Conservation (phyloP, 2,888 invertebrate species). For the Electrophaes corylata region DNA sequence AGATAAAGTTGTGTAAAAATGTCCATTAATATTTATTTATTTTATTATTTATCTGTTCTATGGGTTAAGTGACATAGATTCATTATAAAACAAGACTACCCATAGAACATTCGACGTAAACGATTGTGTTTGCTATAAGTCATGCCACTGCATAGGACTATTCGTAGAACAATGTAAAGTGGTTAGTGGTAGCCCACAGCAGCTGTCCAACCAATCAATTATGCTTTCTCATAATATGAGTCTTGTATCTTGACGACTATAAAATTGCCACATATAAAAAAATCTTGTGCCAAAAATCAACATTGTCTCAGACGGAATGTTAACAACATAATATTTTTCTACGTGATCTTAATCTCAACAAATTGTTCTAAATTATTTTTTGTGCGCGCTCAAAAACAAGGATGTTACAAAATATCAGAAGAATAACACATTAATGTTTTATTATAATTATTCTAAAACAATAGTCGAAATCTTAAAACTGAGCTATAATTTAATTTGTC, state of each 20-base stretch:
- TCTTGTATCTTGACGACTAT: slow-evolving; percentile 70
- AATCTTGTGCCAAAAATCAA: slow-evolving; percentile 78
- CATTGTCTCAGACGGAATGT: slow-evolving; percentile 74
- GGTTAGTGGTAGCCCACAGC: slow-evolving; percentile 60
- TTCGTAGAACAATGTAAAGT: slow-evolving; percentile 62
- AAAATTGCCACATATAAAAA: slow-evolving; percentile 73
- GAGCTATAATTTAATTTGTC: slow-evolving; percentile 71
- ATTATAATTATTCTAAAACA: slow-evolving; percentile 68
- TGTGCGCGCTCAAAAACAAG: slow-evolving; percentile 59
- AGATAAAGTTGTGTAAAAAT: too few relatives aligned
- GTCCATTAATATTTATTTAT: too few relatives aligned
- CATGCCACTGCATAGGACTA: slow-evolving; percentile 36
- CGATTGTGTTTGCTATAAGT: slow-evolving; percentile 24
- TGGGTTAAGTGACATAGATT: neutral
- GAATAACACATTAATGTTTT: slow-evolving; percentile 53
- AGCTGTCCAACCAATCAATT: slow-evolving; percentile 79
- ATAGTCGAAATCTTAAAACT: slow-evolving; percentile 65
- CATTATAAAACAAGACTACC: slow-evolving; percentile 5
- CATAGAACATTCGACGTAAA: slow-evolving; percentile 21
- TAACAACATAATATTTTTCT: slow-evolving; percentile 80
- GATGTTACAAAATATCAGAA: slow-evolving; percentile 44
- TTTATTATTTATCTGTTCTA: neutral
- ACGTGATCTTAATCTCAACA: slow-evolving; percentile 74
- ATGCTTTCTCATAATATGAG: slow-evolving; percentile 72
- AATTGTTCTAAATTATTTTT: slow-evolving; percentile 74